Base-by-base conservation (phyloP, 2,888 invertebrate genomes). In the Microctonus hyperodae region DNA sequence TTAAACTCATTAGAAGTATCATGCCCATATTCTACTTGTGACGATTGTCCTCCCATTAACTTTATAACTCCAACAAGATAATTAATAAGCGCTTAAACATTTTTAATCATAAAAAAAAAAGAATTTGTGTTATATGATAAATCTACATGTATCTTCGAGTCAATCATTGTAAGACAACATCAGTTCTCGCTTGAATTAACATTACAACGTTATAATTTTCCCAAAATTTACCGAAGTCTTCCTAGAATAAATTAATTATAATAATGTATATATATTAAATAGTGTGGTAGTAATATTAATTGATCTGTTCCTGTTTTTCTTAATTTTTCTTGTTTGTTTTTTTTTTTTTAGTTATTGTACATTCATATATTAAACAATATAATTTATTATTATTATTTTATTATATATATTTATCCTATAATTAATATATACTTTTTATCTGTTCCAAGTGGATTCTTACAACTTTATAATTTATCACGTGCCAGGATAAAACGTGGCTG, bases 321-420 rank as follows among this genome's bases (percentile, higher is more conserved):
- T n/a, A n/a, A n/a, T n/a, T n/a, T n/a, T n/a, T n/a, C 22, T 50
- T n/a, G n/a, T n/a, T n/a, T n/a, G 48, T 22, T 20, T 11, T 50
- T 75, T 75, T 80, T 77, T 75, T 80, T 79, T 78, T 76, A 81
- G 82, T 81, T 82, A 82, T 81, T 80, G 79, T 82, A 82, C 83
- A 83, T 82, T 78, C 79, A 83, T 82, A 82, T 81, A 83, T 82
- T 82, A 83, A 37, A 79, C 78, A 80, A 81, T 81, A 83, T 82
- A 80, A 78, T 82, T 73, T 78, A 80, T 81, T 80, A 16, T 16
- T 44, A 44, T 7, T 82, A 53, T 80, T 16, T 16, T 44, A 44
- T 7, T 82, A 53, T 50, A 50, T n/a, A 7, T 69, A 76, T 81
- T 81, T 79, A 79, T 73, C 80, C 81, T 81, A 82, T 83, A 81